phyloP scores from a whole-genome alignment of 2,113 vertebrate species.

The Tachuris rubrigastra region DNA sequence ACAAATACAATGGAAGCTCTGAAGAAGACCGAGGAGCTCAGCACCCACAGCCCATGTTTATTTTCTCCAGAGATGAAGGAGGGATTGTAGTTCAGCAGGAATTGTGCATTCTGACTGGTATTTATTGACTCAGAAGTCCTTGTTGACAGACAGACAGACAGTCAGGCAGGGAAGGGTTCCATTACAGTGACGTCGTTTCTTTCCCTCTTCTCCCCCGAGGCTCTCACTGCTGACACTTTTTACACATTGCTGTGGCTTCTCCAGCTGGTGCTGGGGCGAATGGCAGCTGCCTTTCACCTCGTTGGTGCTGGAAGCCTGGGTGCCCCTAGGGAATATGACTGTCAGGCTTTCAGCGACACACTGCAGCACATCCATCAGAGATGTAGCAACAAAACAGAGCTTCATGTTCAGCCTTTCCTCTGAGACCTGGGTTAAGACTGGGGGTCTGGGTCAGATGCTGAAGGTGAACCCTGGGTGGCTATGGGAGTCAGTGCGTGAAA shows the following conservation, averaged over 20 bases:
- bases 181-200: conserved; percentile 58
- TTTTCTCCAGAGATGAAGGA: conserved; percentile 74
- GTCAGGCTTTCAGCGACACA: not conserved
- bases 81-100: conserved; percentile 65
- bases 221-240: conserved; percentile 53
- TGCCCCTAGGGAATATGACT: not conserved
- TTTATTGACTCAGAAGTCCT: conserved; percentile 79
- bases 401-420: not conserved
- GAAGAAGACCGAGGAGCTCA: conserved; percentile 40
- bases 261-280: conserved; percentile 42
- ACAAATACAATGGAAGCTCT: conserved; percentile 66
- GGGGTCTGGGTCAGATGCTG: not conserved
- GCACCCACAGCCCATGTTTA: conserved; percentile 70
- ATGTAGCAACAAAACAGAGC: not conserved
- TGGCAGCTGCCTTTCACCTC: conserved; percentile 48
- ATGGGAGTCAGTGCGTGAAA: not conserved
- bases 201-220: not conserved
- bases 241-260: conserved; percentile 46
- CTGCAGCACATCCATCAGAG: not conserved
- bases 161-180: conserved; percentile 66
- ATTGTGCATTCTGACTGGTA: conserved; percentile 71
- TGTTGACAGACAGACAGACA: conserved; percentile 76
- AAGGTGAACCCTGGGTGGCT: not conserved
- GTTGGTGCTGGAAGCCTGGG: not conserved
- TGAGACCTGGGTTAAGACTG: not conserved